Evolutionary conservation across 2,888 invertebrate species (phyloP), one percentile per base, ranked within the genome.

Genomic region (Drosophila monieri): DNA sequence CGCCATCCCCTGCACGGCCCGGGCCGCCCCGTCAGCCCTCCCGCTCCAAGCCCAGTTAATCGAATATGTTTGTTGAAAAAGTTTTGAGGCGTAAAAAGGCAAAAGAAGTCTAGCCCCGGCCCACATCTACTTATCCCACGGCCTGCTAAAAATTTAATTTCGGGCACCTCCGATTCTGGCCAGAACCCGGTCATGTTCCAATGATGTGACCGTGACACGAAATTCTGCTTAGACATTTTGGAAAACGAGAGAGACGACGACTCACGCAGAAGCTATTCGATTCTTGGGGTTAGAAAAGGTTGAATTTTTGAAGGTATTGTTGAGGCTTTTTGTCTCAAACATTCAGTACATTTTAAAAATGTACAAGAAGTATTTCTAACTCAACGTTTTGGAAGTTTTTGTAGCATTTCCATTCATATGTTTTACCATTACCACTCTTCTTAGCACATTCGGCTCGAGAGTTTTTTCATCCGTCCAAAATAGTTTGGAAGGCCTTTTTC

Each of bases 31-130:
- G 2, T 21, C 21, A 23, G 21, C 46, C 58, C 52, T 32, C 60
- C 73, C 68, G 18, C 43, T 6, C 14, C 37, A 18, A 12, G 58
- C 48, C 70, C 72, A 80, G 84, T 80, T 78, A 85, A 85, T 85
- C 86, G 85, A 85, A 85, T 86, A 86, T 85, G 78, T 85, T 85
- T 85, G 85, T 84, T 80, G 80, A 76, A 81, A 83, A 80, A 80
- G 76, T 84, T 81, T 71, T 77, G 62, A 80, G 81, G 81, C 83
- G 78, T 78, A 80, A 84, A 84, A 84, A 80, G 78, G 85, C 75
- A 69, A 67, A 60, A 25, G 41, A 46, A 61, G 35, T 52, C 41
- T 51, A 35, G 6, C 27, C 30, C 48, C 15, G 14, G 8, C 35
- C 55, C 35, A 43, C 47, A 25, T 53, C 47, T 30, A 56, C 69